Evolutionary conservation across 1,140 invertebrate genomes (phyloP).

Genomic region (Pogonomyrmex barbatus): DNA sequence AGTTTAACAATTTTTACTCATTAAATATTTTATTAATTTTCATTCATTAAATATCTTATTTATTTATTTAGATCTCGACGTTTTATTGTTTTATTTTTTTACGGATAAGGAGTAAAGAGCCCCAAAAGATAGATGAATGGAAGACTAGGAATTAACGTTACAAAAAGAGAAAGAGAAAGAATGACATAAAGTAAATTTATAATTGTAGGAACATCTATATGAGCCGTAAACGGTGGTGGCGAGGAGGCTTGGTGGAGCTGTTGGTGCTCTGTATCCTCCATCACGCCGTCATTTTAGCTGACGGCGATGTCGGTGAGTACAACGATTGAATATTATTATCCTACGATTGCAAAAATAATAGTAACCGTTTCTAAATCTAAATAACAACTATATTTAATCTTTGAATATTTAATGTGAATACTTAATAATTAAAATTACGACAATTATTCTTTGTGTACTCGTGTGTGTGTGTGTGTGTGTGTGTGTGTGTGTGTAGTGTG

Average conservation of each 20-base stretch:
- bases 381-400: neutral
- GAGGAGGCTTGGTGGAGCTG: slow-evolving; percentile 79
- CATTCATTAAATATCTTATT: neutral
- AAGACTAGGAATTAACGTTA: neutral
- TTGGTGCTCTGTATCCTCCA: slow-evolving; percentile 79
- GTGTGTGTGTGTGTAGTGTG: too few species aligned
- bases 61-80: neutral
- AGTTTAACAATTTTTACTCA: neutral
- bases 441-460: neutral
- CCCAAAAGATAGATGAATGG: neutral
- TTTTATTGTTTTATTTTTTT: neutral
- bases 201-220: slow-evolving; percentile 80
- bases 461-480: too few species aligned
- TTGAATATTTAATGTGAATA: neutral
- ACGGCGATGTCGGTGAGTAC: slow-evolving; percentile 83
- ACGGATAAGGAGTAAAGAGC: neutral
- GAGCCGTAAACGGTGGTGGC: slow-evolving; percentile 83
- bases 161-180: neutral
- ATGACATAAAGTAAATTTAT: slow-evolving; percentile 42
- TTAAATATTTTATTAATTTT: neutral
- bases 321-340: slow-evolving; percentile 51
- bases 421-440: neutral
- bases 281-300: slow-evolving; percentile 75
- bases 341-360: neutral
- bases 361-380: neutral